Conservation (phyloP, 2,113 vertebrate genomes). For the Cyanoramphus novaezelandiae region DNA sequence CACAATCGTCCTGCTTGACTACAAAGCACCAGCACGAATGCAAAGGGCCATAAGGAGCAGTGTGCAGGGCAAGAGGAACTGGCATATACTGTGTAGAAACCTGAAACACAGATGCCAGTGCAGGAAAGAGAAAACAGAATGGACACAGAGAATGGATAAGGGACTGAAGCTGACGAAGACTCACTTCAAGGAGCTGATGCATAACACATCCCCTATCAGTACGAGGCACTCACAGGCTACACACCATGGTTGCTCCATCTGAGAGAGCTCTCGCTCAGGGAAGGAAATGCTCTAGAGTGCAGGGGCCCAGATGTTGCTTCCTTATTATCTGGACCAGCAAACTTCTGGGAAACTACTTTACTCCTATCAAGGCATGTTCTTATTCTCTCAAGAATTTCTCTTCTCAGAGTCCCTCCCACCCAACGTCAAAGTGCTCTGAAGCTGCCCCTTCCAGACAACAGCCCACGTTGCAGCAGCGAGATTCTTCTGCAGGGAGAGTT, state of each 20-base stretch:
- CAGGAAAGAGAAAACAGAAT: background rate
- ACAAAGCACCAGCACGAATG: background rate
- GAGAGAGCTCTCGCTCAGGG: background rate
- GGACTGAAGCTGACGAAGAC: background rate
- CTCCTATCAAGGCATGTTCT: background rate
- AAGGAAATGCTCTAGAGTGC: background rate
- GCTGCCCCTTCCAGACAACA: background rate
- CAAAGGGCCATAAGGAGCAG: background rate
- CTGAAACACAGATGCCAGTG: background rate
- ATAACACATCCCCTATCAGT: background rate
- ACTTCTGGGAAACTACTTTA: background rate
- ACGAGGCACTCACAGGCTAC: background rate
- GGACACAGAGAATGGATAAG: background rate
- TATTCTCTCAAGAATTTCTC: background rate
- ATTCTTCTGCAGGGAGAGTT: background rate
- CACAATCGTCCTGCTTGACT: background rate
- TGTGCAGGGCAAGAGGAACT: background rate
- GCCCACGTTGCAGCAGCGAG: background rate
- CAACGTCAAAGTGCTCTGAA: background rate
- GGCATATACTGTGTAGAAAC: background rate
- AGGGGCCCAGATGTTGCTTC: background rate
- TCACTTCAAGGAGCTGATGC: background rate
- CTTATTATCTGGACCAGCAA: background rate
- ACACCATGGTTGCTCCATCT: background rate
- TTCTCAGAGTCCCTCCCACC: background rate